Base-by-base conservation (phyloP, 1,140 invertebrate species). In the Neuroterus valhalla region DNA sequence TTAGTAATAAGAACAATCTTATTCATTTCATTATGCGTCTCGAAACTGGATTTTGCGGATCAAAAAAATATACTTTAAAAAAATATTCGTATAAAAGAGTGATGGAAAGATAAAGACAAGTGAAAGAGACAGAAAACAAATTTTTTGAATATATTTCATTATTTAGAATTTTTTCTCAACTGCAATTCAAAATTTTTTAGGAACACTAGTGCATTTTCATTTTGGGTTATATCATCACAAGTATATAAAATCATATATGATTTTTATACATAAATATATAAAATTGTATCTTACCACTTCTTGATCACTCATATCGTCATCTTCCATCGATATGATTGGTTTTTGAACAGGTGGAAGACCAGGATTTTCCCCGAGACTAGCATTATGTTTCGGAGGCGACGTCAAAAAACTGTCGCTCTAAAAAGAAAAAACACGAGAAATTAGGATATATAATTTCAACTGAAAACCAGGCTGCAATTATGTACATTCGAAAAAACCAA, bases 311-410 rank as follows among this genome's bases (percentile, higher is more conserved):
- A 96, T 94, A 82, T 98, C 96, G 85, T 98, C 97, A 86, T 98
- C 97, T 87, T 98, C 97, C 95, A 98, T 98, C 23, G 96, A 96
- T 82, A 98, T 96, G 66, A 98, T 98, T 43, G 94, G 93, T 81
- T 94, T 92, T 81, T 96, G 94, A 75, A 89, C 88, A 81, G 86
- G 84, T 80, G 85, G 84, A 67, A 87, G 72, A 73, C 88, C 88
- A 70, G 87, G 81, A 84, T 81, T 82, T 78, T 86, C 84, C 84
- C 69, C 80, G 38, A 74, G 68, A n/a, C 70, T 78, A 44, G 76
- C 55, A 62, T 62, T 72, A 71, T 82, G 75, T 79, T 80, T 80
- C 80, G 77, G 71, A 21, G 88, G 84, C 3, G 89, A 87, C 74
- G 80, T 76, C 5, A 81, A 77, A 68, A 84, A 85, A 70, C 82